Evolutionary conservation across 2,888 invertebrate genomes (phyloP).

Genomic region (Rhaphigaster nebulosa): DNA sequence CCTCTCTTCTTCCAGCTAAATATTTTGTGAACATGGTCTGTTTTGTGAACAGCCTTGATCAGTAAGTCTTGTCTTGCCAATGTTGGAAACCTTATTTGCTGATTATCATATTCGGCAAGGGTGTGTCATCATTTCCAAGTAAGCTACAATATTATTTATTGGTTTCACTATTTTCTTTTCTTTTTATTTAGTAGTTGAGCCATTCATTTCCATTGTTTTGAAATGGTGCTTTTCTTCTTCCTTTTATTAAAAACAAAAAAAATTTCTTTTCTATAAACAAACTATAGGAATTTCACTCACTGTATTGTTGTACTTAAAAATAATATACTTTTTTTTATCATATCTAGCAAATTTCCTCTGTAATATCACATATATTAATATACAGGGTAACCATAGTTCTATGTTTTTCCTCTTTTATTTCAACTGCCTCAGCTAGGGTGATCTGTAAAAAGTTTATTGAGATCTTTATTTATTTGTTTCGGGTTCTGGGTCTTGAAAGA

Average conservation of each 20-base stretch:
- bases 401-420: background rate
- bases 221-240: background rate
- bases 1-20: background rate
- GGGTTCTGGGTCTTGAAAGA: background rate
- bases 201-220: background rate
- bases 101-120: background rate
- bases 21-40: conserved; percentile 1
- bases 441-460: too few species aligned
- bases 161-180: background rate
- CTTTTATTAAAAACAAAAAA: background rate
- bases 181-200: background rate
- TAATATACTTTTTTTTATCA: background rate
- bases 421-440: background rate
- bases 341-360: background rate
- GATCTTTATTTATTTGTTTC: too few species aligned
- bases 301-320: background rate
- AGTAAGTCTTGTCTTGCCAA: background rate
- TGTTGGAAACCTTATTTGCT: background rate
- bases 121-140: background rate
- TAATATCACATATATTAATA: background rate
- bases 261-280: background rate
- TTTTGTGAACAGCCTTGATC: background rate
- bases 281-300: background rate
- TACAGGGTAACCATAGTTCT: background rate
- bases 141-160: conserved; percentile 1